Conservation (phyloP, 2,888 invertebrate genomes). For the Nephrocerus scutellatus region DNA sequence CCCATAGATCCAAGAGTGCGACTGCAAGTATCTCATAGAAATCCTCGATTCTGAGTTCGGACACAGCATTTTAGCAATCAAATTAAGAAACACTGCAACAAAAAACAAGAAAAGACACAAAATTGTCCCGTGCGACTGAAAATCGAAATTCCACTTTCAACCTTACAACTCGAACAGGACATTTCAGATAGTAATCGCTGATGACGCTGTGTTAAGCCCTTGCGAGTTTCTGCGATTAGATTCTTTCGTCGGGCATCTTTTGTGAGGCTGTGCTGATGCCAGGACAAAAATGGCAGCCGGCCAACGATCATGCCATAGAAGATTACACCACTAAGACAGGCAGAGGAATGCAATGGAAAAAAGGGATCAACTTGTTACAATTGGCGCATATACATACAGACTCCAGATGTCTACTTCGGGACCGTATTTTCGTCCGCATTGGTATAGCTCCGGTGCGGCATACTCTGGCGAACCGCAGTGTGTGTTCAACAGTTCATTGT, state of each 20-base stretch:
- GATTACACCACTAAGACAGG: constrained; percentile 64
- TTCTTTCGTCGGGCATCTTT: constrained; percentile 54
- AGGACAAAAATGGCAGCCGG: constrained; percentile 58
- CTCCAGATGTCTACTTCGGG: constrained; percentile 75
- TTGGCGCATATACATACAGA: constrained; percentile 47
- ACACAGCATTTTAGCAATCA: constrained; percentile 26
- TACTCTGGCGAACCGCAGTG: constrained; percentile 76
- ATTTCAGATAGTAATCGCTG: constrained; percentile 42
- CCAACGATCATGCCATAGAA: constrained; percentile 70
- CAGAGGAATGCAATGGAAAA: constrained; percentile 14
- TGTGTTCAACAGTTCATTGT: constrained; percentile 57
- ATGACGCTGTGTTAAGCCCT: constrained; percentile 57
- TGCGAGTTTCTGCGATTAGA: constrained; percentile 59
- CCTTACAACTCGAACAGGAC: constrained; percentile 18
- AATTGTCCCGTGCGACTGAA: not conserved
- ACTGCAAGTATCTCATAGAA: constrained; percentile 22
- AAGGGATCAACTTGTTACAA: constrained; percentile 11
- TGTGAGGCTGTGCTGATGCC: constrained; percentile 43
- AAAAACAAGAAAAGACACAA: not conserved
- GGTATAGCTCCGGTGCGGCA: constrained; percentile 70
- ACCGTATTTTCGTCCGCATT: constrained; percentile 62
- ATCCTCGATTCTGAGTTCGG: constrained; percentile 23
- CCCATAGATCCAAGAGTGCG: constrained; percentile 26
- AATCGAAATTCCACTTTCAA: not conserved
- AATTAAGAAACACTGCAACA: constrained; percentile 24